A percentile compares a stretch with the other conserved stretches of the same genome.
Evolutionary conservation across 2,888 invertebrate genomes (phyloP).

Genomic region (Papilio protenor): DNA sequence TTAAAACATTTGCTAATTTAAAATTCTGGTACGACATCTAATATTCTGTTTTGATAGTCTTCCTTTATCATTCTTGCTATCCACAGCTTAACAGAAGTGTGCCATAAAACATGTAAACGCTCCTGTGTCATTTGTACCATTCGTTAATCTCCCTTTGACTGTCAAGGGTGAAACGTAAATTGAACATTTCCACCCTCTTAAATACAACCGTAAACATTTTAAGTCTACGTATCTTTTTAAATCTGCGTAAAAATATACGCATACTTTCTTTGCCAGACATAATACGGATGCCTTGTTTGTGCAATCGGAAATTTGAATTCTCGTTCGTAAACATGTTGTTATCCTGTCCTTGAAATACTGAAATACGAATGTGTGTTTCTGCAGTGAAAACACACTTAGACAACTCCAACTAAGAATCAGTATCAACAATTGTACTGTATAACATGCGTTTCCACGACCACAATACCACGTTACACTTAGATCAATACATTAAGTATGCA

Average conservation of each 20-base stretch:
- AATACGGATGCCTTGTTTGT: no score
- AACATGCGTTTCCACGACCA: background rate
- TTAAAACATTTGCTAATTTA: background rate
- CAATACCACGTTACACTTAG: background rate
- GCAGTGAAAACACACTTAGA: background rate
- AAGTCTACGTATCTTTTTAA: background rate
- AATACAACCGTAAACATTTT: background rate
- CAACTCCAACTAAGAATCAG: background rate
- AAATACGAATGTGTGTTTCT: background rate
- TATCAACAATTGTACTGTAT: background rate
- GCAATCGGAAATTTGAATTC: no score
- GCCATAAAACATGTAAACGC: background rate
- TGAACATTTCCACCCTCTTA: conserved; percentile 7
- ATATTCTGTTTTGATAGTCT: background rate
- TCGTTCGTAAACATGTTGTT: background rate
- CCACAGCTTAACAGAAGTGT: background rate
- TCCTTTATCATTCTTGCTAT: background rate
- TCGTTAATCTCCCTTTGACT: background rate
- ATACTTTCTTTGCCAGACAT: background rate
- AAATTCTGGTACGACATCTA: background rate
- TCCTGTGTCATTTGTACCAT: background rate
- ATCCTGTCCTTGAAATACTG: background rate
- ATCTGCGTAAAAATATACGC: background rate
- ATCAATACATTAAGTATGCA: background rate
- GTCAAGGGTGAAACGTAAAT: background rate